A percentile compares a stretch with the other conserved stretches of the same genome.
phyloP scores from a whole-genome alignment of 2,888 invertebrate genomes.

The Panzeria rudis region DNA sequence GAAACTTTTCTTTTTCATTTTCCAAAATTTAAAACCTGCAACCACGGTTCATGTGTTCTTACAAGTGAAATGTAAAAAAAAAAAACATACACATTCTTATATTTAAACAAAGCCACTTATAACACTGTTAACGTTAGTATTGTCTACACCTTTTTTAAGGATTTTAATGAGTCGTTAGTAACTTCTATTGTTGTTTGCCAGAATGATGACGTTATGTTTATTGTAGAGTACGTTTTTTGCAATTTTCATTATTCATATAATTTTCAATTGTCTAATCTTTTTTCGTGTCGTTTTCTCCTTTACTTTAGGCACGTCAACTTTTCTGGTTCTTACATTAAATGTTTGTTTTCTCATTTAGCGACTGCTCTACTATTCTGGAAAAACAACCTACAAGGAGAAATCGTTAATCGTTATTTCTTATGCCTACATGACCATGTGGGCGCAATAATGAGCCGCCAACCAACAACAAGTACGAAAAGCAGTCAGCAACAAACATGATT shows the following conservation, averaged over 20 bases:
- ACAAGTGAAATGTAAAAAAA: slow-evolving; percentile 23
- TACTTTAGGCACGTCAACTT: not conserved
- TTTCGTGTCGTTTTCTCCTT: slow-evolving; percentile 4
- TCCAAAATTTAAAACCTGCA: slow-evolving; percentile 33
- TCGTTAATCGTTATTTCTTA: slow-evolving; percentile 55
- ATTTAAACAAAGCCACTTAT: not conserved
- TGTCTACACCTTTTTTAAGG: slow-evolving; percentile 23
- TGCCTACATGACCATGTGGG: slow-evolving; percentile 64
- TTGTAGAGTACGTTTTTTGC: slow-evolving; percentile 5
- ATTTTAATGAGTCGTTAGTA: slow-evolving; percentile 36
- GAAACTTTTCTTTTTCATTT: slow-evolving; percentile 45
- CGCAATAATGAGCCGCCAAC: slow-evolving; percentile 51
- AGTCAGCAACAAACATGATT: slow-evolving; percentile 45
- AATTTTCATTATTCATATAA: slow-evolving; percentile 30
- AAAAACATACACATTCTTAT: not conserved
- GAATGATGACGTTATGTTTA: slow-evolving; percentile 51
- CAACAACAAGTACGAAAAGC: slow-evolving; percentile 11
- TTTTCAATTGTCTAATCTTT: slow-evolving; percentile 19
- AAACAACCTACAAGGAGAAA: slow-evolving; percentile 51
- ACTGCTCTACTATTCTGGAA: slow-evolving; percentile 49
- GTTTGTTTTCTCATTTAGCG: slow-evolving; percentile 13
- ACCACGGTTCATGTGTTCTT: slow-evolving; percentile 28
- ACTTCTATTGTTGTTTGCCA: slow-evolving; percentile 6
- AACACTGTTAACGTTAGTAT: slow-evolving; percentile 1
- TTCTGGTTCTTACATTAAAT: not conserved